Percentiles rank a stretch among this genome's conserved stretches.
Conservation (phyloP, 2,888 invertebrate genomes). For the Plagiodera versicolora region DNA sequence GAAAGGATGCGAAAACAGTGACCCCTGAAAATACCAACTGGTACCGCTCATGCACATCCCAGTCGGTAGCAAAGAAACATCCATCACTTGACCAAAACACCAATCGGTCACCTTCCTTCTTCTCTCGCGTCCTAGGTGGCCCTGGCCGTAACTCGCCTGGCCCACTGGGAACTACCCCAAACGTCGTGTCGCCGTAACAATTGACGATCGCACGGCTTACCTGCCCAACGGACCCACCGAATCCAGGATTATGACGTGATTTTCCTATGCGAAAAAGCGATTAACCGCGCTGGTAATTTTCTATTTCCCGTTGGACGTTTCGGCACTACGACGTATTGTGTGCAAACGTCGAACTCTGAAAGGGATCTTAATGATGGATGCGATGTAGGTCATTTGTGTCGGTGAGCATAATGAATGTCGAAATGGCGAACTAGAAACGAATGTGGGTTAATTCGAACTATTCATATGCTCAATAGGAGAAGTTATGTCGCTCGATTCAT, state of each 20-base stretch:
- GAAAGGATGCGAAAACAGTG: neutral
- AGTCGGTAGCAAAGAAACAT: constrained; percentile 50
- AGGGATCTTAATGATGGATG: constrained; percentile 21
- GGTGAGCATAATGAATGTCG: neutral
- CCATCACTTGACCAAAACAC: constrained; percentile 53
- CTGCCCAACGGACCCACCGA: constrained; percentile 31
- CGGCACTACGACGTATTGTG: constrained; percentile 23
- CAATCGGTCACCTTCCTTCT: constrained; percentile 36
- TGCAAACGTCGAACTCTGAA: constrained; percentile 22
- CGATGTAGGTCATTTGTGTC: constrained; percentile 11
- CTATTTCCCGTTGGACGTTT: constrained; percentile 35
- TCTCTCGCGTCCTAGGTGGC: constrained; percentile 17
- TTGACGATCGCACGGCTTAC: constrained; percentile 44
- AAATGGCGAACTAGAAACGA: neutral
- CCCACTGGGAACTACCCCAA: constrained; percentile 50
- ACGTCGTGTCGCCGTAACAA: constrained; percentile 46
- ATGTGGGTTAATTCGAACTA: neutral
- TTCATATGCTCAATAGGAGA: too few relatives aligned
- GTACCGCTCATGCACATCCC: constrained; percentile 34
- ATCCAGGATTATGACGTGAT: constrained; percentile 27
- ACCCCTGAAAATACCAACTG: neutral
- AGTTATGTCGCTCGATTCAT: too few relatives aligned
- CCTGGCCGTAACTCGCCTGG: constrained; percentile 33
- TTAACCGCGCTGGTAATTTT: constrained; percentile 38
- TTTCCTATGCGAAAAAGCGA: constrained; percentile 35